Evolutionary conservation across 1,140 invertebrate genomes (phyloP).

Genomic region (Homalodisca vitripennis): DNA sequence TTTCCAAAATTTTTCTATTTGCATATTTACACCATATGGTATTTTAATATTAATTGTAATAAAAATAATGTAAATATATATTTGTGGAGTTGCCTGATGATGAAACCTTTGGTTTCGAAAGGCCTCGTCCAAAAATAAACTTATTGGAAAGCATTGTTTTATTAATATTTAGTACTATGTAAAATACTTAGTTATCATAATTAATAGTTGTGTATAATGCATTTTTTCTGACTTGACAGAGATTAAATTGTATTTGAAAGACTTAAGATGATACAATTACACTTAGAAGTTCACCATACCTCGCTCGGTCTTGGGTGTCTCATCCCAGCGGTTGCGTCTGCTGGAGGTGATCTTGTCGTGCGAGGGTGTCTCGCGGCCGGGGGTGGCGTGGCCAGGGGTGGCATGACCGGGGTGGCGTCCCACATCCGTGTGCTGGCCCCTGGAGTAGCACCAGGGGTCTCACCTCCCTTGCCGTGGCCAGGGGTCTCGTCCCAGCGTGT

Average conservation of each 20-base stretch:
- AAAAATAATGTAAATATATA: no score
- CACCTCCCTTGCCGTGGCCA: conserved; percentile 77
- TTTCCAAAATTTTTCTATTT: no score
- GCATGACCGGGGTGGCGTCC: conserved; percentile 93
- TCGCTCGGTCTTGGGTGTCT: conserved; percentile 96
- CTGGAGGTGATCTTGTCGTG: conserved; percentile 69
- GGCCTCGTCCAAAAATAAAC: no score
- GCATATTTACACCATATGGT: no score
- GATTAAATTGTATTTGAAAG: neutral
- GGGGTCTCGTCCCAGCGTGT: conserved; percentile 98
- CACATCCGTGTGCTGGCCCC: conserved; percentile 85
- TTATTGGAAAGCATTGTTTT: no score
- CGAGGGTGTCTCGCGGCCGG: conserved; percentile 85
- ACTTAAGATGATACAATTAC: neutral
- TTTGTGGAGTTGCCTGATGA: no score
- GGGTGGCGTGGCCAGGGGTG: conserved; percentile 85
- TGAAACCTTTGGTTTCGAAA: no score
- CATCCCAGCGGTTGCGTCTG: conserved; percentile 97
- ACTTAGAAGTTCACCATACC: no score
- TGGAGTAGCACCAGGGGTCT: conserved; percentile 92
- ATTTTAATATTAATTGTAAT: no score
- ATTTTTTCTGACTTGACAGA: neutral
- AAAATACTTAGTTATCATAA: neutral
- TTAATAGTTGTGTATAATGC: neutral
- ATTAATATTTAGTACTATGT: no score